These are phyloP conservation scores for Limnephilus rhombicus DNA, from an alignment of 2,888 invertebrate genomes.

Conservation along the genomic window DNA sequence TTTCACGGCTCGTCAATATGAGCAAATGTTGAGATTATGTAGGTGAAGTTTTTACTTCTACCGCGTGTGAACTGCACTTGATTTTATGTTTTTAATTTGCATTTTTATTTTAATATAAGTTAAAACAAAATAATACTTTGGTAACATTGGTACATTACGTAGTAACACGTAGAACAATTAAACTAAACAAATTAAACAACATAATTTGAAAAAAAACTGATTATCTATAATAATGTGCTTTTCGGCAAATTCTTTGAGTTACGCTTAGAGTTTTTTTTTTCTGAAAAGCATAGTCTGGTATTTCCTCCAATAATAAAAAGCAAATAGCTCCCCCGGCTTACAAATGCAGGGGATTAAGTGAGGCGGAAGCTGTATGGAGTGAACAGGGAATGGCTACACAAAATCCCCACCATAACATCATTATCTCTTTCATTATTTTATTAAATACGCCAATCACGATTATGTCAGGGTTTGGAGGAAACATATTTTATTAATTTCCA, in stretches of 20 bases:
- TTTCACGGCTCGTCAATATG: too few relatives aligned
- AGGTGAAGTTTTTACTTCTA: too few relatives aligned
- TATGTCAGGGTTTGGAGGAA: neutral
- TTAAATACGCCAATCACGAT: neutral
- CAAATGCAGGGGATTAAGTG: neutral
- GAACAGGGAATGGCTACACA: neutral
- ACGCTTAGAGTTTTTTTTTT: neutral
- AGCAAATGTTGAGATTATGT: too few relatives aligned
- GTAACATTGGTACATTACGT: too few relatives aligned
- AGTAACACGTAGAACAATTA: too few relatives aligned
- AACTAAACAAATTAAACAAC: too few relatives aligned
- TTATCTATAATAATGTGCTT: neutral
- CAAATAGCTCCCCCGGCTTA: conserved; percentile 28
- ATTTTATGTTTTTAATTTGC: too few relatives aligned
- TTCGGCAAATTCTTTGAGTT: neutral
- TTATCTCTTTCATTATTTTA: conserved; percentile 29
- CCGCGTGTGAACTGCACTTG: too few relatives aligned
- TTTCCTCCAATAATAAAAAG: conserved; percentile 29
- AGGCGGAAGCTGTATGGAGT: neutral
- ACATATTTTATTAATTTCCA: neutral
- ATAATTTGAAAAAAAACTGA: neutral
- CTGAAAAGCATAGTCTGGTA: neutral
- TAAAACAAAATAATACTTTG: too few relatives aligned
- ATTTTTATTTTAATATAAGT: too few relatives aligned
- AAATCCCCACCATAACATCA: conserved; percentile 20